Conservation (phyloP, 1,140 invertebrate species). For the Ceratina japonica region DNA sequence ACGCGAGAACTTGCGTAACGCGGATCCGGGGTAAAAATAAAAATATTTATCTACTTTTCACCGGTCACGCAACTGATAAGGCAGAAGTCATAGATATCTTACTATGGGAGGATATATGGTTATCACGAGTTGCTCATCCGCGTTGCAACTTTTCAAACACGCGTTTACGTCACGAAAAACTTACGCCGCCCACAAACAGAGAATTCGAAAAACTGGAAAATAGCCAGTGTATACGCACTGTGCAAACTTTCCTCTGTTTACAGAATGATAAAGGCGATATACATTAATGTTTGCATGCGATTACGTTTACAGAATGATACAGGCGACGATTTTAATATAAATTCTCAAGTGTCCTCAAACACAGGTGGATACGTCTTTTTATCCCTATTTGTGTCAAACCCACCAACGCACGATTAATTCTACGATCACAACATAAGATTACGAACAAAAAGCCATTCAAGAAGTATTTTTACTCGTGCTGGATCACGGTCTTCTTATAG, state of each 20-base stretch:
- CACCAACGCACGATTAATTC: no score
- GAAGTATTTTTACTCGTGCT: no score
- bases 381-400: no score
- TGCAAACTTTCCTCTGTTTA: constrained; percentile 5
- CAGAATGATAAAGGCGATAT: no score
- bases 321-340: background rate
- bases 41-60: background rate
- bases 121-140: constrained; percentile 28
- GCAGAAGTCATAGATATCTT: background rate
- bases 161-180: background rate
- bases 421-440: no score
- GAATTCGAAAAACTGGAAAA: background rate
- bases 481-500: no score
- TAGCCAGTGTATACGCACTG: no score
- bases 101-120: constrained; percentile 19
- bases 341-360: background rate
- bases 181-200: background rate
- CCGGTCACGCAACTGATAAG: background rate
- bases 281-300: no score
- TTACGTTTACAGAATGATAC: background rate
- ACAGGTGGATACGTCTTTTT: no score
- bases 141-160: background rate
- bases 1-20: background rate
- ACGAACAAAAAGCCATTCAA: no score
- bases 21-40: background rate